These are phyloP conservation scores for Cyclargus thomasi DNA, from an alignment of 1,140 invertebrate species.

Conservation along the genomic window DNA sequence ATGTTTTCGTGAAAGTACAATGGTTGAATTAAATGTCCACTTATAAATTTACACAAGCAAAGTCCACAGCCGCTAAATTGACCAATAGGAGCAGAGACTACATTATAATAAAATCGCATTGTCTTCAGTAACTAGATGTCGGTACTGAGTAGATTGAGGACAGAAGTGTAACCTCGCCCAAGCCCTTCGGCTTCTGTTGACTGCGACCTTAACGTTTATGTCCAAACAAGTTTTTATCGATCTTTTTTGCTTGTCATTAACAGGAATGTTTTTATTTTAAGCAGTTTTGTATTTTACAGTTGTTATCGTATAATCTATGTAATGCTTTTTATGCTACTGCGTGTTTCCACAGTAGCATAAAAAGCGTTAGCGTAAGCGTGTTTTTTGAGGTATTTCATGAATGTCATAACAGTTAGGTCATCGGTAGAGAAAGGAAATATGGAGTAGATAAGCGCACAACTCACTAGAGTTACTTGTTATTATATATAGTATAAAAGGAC, in stretches of 20 bases:
- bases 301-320: background rate
- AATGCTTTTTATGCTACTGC: background rate
- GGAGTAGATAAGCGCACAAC: background rate
- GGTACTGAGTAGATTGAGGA: background rate
- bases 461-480: background rate
- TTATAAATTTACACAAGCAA: background rate
- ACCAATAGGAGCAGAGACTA: background rate
- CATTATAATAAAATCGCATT: constrained; percentile 11
- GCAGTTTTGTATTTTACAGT: background rate
- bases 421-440: background rate
- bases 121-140: background rate
- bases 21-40: background rate
- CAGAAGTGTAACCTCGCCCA: background rate
- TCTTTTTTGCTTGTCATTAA: constrained; percentile 10
- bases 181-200: background rate
- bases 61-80: background rate
- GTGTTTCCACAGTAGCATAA: background rate
- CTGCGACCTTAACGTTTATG: constrained; percentile 10
- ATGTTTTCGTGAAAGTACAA: background rate
- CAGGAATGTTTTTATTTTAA: background rate
- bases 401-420: background rate
- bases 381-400: background rate
- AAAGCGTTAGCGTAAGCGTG: too few species aligned
- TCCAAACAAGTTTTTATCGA: constrained; percentile 9
- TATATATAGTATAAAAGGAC: background rate